Base-by-base conservation (phyloP, 2,797 vertebrate species). In the Pseudochirops corinnae region DNA sequence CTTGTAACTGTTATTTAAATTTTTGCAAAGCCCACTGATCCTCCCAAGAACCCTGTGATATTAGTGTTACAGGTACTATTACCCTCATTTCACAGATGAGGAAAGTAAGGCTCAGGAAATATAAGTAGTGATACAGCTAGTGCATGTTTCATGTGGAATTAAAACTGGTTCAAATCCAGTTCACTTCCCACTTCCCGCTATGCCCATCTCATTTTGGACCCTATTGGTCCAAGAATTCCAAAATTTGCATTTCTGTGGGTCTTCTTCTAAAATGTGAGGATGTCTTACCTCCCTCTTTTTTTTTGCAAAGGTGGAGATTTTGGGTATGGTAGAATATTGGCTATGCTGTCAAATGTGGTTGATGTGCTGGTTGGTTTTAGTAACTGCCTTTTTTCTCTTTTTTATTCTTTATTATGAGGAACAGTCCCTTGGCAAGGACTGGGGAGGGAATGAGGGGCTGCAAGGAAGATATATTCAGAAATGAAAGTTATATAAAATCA, bases 361-460 rank as follows among this genome's bases (percentile, higher is more conserved):
- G 74, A 50, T 11, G 0, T 26, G 21, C 26, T 26, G 74, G 74
- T 87, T 87, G 74, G 39, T 87, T 87, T 87, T 87, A 50, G 50
- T 87, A 87, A 87, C 39, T 87, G 39, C 9, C 3, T 87, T 87
- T 26, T 87, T 87, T 50, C 39, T 50, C 21, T 87, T 26, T 87
- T 50, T 46, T 50, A 26, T 87, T 87, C 74, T 87, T 46, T 87
- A 21, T 87, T 87, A 87, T 50, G 39, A 50, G 74, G 39, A 87
- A 87, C 12, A 6, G 24, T 87, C 39, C 39, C 39, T 46, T 87
- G 21, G 50, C 31, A 50, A 87, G 24, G 39, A 28, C 3, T 50
- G 24, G 0, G 0, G 52, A 90, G 58, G 24, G 13, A 46, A 24
- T 24, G 39, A 46, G 13, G 10, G 74, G 1, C 31, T 87, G 74